Percentiles rank a stretch among this genome's conserved stretches.
Conservation (phyloP, 2,888 invertebrate species). For the Ypsolopha sequella region DNA sequence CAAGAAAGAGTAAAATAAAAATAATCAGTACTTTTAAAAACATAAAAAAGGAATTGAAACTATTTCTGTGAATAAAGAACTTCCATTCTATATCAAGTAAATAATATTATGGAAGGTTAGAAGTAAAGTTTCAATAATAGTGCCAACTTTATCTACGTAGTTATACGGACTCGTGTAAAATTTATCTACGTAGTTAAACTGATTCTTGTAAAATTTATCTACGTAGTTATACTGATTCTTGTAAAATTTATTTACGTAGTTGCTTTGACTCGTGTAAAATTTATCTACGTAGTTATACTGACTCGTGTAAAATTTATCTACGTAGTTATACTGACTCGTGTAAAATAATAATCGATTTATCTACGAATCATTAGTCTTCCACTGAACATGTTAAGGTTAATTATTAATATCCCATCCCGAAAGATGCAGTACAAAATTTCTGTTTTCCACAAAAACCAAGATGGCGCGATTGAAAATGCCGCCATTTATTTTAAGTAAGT, state of each 20-base stretch:
- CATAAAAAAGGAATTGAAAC: no score
- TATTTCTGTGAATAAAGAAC: no score
- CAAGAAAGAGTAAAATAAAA: no score
- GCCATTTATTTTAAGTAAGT: no score
- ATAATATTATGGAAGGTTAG: no score
- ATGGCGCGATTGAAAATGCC: no score
- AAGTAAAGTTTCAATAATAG: no score
- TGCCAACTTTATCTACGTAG: no score
- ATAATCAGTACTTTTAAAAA: no score
- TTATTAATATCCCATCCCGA: background rate
- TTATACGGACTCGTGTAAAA: background rate
- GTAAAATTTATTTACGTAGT: background rate
- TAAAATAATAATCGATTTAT: background rate
- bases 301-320: background rate
- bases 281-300: no score
- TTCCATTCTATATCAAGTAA: no score
- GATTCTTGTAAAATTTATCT: background rate
- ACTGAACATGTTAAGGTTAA: background rate
- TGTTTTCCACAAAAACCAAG: background rate
- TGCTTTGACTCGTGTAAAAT: background rate
- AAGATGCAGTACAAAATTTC: conserved; percentile 1
- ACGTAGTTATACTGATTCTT: background rate
- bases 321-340: background rate
- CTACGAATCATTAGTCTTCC: background rate
- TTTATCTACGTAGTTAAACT: background rate